These are phyloP conservation scores for Tanypteryx hageni DNA, from an alignment of 2,888 invertebrate species.

Conservation along the genomic window DNA sequence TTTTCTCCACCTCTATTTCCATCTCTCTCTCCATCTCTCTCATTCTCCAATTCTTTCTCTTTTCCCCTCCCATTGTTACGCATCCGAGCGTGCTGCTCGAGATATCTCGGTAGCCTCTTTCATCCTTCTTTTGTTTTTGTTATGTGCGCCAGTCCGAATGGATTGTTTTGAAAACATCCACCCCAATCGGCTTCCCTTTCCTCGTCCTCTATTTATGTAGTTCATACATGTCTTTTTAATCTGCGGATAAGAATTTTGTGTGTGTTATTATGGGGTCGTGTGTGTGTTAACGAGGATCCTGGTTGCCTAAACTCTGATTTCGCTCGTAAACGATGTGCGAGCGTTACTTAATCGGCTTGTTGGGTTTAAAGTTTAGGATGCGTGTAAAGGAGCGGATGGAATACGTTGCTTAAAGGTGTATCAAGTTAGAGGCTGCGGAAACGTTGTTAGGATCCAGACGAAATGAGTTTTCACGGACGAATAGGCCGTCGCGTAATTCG, in stretches of 20 bases:
- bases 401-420: too few species aligned
- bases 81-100: neutral
- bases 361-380: constrained; percentile 2
- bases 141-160: neutral
- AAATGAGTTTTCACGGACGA: constrained; percentile 7
- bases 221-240: neutral
- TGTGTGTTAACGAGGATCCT: neutral
- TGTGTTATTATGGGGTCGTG: neutral
- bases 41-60: too few species aligned
- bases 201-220: neutral
- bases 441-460: constrained; percentile 11
- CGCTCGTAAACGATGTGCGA: neutral
- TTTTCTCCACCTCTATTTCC: neutral
- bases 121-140: neutral
- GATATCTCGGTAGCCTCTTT: neutral
- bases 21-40: neutral
- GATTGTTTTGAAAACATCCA: constrained; percentile 22
- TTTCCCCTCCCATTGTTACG: neutral
- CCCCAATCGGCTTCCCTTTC: neutral
- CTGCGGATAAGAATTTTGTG: neutral
- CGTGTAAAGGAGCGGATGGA: too few species aligned
- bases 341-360: neutral
- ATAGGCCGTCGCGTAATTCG: neutral
- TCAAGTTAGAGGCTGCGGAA: neutral
- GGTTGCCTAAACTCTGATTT: neutral